Evolutionary conservation across 2,888 invertebrate genomes (phyloP), one percentile per base, ranked within the genome.

Genomic region (Myopa tessellatipennis): DNA sequence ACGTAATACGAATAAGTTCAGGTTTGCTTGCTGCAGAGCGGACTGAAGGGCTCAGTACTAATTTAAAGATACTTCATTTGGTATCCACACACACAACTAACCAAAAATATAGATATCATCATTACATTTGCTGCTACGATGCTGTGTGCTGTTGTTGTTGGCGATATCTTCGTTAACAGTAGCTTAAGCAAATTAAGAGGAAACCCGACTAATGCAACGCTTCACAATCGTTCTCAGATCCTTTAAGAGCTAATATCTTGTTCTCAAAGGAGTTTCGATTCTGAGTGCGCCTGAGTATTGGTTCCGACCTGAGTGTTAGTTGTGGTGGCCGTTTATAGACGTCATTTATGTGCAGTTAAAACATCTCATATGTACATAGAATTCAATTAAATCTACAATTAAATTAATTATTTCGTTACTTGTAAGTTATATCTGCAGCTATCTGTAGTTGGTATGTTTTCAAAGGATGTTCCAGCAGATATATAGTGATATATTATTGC

Each of bases 351-450:
- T 34, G 58, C 16, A 4, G n/a, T 55, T 71, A 65, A 74, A 76
- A 79, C 77, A 68, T 16, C 38, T 67, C 7, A 45, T 6, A 6
- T 10, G 3, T 50, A 67, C 55, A 77, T 77, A 71, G n/a, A 67
- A 60, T 71, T 58, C n/a, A 40, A 71, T 71, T 18, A 40, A 72
- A 79, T 71, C 67, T 71, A 67, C 58, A 70, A 34, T 52, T 38
- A 55, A 52, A 70, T 52, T 52, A 8, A n/a, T 70, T 52, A 55
- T 18, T 50, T n/a, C 50, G 16, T 10, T 6, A 0, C 45, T 45
- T 45, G 45, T 10, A 45, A 6, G 45, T 45, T 26, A 2, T 26
- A 26, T 26, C 26, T 26, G 26, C 45, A 45, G 45, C 3, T 45
- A 10, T 10, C 1, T 45, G 7, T 45, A 26, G 45, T 45, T 45